Evolutionary conservation across 2,113 vertebrate genomes (phyloP), one percentile per base, ranked within the genome.

Genomic region (Morone chrysops): DNA sequence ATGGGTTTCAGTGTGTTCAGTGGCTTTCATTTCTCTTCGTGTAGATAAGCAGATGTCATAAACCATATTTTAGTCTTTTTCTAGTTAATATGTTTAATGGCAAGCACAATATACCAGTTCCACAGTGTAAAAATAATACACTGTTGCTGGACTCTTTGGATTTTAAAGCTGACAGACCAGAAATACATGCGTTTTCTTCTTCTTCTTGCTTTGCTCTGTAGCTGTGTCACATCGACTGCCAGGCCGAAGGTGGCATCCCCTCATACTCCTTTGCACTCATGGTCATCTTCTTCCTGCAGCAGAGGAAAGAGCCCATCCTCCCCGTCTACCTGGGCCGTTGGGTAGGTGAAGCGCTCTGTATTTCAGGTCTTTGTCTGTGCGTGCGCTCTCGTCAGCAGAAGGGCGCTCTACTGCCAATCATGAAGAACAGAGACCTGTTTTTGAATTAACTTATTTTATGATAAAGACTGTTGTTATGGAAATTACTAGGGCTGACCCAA

Each of bases 271-370:
- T 99, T 86, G 96, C 98, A 89, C 97, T 99, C 94, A 99, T 99
- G 98, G 97, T 97, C 87, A 97, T 99, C 93, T 99, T 99, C 96
- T 99, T 99, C 94, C 97, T 99, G 87, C 98, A 99, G 92, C 98
- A 99, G 96, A 97, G 97, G 91, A 96, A 96, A 81, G 95, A 96
- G 73, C 96, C 96, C 83, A 94, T 99, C 95, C 96, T 99, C 78
- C 97, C 98, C 0, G 97, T 97, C 57, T 98, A 98, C 94, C 95
- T 99, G 84, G 98, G 97, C 86, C 94, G 80, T 61, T 99, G 98
- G 98, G 98, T 99, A 93, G 89, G 96, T 81, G 31, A 18, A 36
- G n/a, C 31, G 31, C 31, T 31, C 31, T 10, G 43, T 63, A n/a
- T 25, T 61, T 43, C 3, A 53, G 11, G 38, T 75, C n/a, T 22